Evolutionary conservation across 2,888 invertebrate genomes (phyloP).

Genomic region (Drosophila cognata): DNA sequence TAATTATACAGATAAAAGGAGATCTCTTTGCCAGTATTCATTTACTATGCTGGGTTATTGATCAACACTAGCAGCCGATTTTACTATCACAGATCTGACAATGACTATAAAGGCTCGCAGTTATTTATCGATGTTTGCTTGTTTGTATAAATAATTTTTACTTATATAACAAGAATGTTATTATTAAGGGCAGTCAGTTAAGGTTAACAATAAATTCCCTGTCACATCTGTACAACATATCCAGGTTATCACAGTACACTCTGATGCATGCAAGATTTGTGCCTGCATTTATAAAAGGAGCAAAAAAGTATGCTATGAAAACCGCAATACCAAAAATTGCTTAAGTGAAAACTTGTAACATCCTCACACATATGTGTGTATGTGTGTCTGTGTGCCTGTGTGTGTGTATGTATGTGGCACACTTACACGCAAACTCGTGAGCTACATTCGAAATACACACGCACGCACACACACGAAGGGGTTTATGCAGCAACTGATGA

Average conservation of each 20-base stretch:
- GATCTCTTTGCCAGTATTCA: neutral
- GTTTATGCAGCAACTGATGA: constrained; percentile 35
- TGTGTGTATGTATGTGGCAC: constrained; percentile 20
- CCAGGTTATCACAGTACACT: constrained; percentile 4
- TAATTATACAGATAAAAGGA: neutral
- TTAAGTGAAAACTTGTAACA: constrained; percentile 66
- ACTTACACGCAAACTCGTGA: constrained; percentile 32
- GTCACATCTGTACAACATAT: neutral
- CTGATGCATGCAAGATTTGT: constrained; percentile 8
- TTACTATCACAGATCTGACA: neutral
- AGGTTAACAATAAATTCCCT: neutral
- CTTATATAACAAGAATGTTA: neutral
- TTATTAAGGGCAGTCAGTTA: neutral
- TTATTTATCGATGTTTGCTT: neutral
- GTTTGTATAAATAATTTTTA: neutral
- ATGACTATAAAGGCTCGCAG: no score
- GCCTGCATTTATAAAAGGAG: constrained; percentile 9
- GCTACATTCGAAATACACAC: constrained; percentile 19
- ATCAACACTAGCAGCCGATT: neutral
- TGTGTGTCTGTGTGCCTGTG: neutral
- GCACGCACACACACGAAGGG: constrained; percentile 1
- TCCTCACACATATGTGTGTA: neutral
- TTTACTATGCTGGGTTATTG: neutral
- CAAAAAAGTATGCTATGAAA: constrained; percentile 56
- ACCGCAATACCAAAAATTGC: constrained; percentile 57